These are phyloP conservation scores for Dicrurus megarhynchus DNA, from an alignment of 2,113 vertebrate species.

Conservation along the genomic window DNA sequence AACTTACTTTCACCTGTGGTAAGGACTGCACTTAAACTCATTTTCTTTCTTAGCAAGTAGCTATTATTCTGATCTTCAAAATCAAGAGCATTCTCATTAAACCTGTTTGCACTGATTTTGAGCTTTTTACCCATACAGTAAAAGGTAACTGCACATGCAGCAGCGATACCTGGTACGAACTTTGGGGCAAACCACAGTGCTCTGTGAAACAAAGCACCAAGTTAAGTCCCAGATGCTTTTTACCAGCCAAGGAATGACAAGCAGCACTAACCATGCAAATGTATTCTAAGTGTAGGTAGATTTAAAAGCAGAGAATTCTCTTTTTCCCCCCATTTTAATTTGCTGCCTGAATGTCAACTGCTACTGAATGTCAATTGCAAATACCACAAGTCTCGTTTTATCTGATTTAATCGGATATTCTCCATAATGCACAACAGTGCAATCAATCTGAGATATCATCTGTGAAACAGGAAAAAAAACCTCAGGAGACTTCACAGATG, in stretches of 20 bases:
- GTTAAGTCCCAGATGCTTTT: background rate
- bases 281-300: background rate
- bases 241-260: background rate
- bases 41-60: background rate
- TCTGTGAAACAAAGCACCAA: background rate
- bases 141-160: background rate
- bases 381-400: background rate
- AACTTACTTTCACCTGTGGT: background rate
- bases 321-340: background rate
- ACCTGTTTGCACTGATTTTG: background rate
- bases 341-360: background rate
- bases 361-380: background rate
- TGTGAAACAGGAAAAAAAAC: background rate
- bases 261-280: background rate
- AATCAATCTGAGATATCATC: background rate
- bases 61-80: background rate
- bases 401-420: background rate
- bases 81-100: background rate
- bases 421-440: background rate
- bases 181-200: background rate
- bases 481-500: background rate
- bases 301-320: background rate
- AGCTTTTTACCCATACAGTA: background rate
- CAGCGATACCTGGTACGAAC: background rate
- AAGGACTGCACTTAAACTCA: background rate